phyloP scores from a whole-genome alignment of 2,888 invertebrate genomes.

The Cantharis lateralis region DNA sequence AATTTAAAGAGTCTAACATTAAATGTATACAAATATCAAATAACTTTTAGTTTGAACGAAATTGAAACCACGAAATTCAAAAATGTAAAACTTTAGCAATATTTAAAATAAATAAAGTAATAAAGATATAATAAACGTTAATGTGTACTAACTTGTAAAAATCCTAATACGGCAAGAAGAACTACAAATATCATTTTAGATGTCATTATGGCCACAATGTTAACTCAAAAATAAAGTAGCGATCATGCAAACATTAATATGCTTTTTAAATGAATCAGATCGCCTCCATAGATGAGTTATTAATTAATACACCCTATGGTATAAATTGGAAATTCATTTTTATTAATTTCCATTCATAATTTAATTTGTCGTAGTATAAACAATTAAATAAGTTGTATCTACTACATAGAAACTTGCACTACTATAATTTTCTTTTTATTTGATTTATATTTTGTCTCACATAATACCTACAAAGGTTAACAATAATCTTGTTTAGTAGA shows the following conservation, averaged over 20 bases:
- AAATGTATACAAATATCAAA: no score
- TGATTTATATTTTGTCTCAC: no score
- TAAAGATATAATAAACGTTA: neutral
- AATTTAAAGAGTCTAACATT: no score
- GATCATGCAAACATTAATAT: neutral
- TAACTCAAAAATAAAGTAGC: neutral
- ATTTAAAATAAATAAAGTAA: neutral
- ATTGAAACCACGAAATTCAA: neutral
- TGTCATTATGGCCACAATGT: neutral
- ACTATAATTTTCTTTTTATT: no score
- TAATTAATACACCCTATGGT: neutral
- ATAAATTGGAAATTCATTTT: neutral
- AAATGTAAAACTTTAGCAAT: neutral
- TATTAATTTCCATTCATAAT: neutral
- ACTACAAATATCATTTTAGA: neutral
- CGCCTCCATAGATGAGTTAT: neutral
- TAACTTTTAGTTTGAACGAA: no score
- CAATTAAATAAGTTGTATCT: neutral
- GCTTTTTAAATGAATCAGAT: neutral
- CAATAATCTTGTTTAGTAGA: no score
- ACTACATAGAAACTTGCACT: no score
- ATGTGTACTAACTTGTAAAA: neutral
- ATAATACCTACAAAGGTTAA: no score
- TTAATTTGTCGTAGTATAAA: neutral
- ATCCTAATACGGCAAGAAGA: neutral